Evolutionary conservation across 2,888 invertebrate species (phyloP).

Genomic region (Gymnosoma rotundatum): DNA sequence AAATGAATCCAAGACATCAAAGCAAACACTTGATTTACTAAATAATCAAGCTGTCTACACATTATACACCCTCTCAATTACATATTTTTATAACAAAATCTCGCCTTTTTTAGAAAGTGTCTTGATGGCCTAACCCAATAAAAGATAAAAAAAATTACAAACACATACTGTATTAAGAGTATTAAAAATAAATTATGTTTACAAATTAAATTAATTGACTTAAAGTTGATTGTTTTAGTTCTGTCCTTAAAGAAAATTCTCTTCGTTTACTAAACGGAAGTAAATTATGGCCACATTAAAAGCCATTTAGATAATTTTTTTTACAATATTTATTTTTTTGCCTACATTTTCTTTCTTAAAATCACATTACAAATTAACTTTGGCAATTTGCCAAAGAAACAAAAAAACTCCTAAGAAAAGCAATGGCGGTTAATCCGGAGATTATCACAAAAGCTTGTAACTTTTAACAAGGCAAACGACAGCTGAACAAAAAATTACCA

Average conservation of each 20-base stretch:
- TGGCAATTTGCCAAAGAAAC: constrained; percentile 60
- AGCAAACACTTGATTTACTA: too few relatives aligned
- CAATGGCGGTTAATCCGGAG: constrained; percentile 14
- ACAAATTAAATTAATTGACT: constrained; percentile 57
- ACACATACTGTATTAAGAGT: constrained; percentile 15
- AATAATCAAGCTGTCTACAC: too few relatives aligned
- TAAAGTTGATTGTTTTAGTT: constrained; percentile 18
- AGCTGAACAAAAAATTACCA: background rate
- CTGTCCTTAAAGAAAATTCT: background rate
- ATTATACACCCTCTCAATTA: too few relatives aligned
- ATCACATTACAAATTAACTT: constrained; percentile 27
- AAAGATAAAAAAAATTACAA: background rate
- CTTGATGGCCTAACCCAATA: background rate
- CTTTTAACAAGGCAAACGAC: background rate
- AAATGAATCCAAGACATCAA: too few relatives aligned
- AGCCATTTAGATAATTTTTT: constrained; percentile 52
- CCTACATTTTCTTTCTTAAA: too few relatives aligned
- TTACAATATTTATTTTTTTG: constrained; percentile 16
- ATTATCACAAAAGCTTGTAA: constrained; percentile 37
- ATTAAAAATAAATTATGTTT: constrained; percentile 32
- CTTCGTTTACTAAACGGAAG: constrained; percentile 38
- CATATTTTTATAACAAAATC: background rate
- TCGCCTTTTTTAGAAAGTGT: background rate
- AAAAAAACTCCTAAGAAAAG: constrained; percentile 10
- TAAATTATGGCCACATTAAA: constrained; percentile 58